phyloP scores from a whole-genome alignment of 2,797 vertebrate genomes.

The Selene dorsalis region DNA sequence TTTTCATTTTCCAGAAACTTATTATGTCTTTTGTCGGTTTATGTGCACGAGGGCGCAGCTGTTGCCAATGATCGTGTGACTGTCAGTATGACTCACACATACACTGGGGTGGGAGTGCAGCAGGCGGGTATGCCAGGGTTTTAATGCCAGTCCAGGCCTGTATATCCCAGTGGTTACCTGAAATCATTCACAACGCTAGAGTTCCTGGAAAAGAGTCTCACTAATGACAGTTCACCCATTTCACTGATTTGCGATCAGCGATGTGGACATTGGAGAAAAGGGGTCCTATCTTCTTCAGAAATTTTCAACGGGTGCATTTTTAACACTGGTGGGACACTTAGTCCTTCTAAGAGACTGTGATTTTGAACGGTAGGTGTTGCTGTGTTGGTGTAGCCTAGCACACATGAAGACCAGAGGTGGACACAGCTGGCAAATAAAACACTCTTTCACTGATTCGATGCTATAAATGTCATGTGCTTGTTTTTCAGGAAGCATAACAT shows the following conservation, averaged over 20 bases:
- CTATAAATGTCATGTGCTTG: slow-evolving; percentile 32
- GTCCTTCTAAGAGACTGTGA: neutral
- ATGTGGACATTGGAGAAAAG: neutral
- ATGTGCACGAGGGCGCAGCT: neutral
- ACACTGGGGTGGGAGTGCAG: slow-evolving; percentile 25
- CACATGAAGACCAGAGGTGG: slow-evolving; percentile 13
- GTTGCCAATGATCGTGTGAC: slow-evolving; percentile 4
- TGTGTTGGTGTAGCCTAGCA: neutral
- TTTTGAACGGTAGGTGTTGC: neutral
- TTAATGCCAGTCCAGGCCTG: slow-evolving; percentile 45
- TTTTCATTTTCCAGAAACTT: neutral
- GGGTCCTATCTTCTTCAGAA: neutral
- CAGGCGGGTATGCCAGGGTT: slow-evolving; percentile 34
- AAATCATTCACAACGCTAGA: slow-evolving; percentile 1
- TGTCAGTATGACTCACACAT: slow-evolving; percentile 46
- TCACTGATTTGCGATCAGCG: neutral
- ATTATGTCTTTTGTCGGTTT: neutral
- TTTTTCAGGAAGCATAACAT: slow-evolving; percentile 25
- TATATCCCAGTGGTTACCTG: neutral
- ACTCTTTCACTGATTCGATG: neutral
- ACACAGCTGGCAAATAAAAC: slow-evolving; percentile 15
- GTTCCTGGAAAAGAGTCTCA: neutral
- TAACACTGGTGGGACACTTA: neutral
- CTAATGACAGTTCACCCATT: neutral
- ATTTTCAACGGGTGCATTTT: neutral